phyloP scores from a whole-genome alignment of 2,797 vertebrate species.

The Lagocephalus sceleratus region DNA sequence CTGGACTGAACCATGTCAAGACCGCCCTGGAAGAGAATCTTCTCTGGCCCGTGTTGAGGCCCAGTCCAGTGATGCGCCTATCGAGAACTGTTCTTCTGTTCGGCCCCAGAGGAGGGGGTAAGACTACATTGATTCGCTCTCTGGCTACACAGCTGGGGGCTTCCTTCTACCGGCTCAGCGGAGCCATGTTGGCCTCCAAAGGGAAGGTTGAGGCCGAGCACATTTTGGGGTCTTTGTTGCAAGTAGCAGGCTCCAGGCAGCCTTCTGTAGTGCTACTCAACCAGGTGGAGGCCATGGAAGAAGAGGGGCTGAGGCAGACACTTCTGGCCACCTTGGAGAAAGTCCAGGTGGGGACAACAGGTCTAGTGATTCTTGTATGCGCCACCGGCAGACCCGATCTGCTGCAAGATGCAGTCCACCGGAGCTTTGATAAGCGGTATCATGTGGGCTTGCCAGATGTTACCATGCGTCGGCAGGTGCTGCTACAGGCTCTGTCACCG shows the following conservation, averaged over 20 bases:
- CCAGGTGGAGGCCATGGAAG: constrained; percentile 83
- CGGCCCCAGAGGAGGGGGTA: constrained; percentile 86
- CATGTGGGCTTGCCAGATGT: constrained; percentile 85
- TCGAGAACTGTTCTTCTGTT: constrained; percentile 89
- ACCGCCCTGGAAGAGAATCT: constrained; percentile 91
- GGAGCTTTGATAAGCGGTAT: constrained; percentile 87
- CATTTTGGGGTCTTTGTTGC: constrained; percentile 85
- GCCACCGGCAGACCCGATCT: constrained; percentile 86
- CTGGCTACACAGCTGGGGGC: constrained; percentile 91
- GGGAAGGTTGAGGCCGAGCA: constrained; percentile 88
- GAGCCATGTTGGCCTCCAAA: constrained; percentile 80
- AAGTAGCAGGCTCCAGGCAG: constrained; percentile 82
- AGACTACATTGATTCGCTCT: constrained; percentile 86
- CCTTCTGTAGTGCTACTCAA: constrained; percentile 87
- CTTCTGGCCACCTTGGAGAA: constrained; percentile 87
- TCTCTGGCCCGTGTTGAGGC: constrained; percentile 90
- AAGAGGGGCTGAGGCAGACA: constrained; percentile 79
- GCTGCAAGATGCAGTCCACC: constrained; percentile 86
- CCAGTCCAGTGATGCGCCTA: constrained; percentile 72
- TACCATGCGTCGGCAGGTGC: constrained; percentile 82
- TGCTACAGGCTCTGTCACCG: constrained; percentile 84
- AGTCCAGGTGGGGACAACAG: constrained; percentile 72
- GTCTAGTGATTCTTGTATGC: constrained; percentile 84
- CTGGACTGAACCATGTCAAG: constrained; percentile 85
- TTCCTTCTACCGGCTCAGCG: constrained; percentile 84